A percentile compares a stretch with the other conserved stretches of the same genome.
Evolutionary conservation across 2,797 vertebrate genomes (phyloP).

Genomic region (Chaetodon trifasciatus): DNA sequence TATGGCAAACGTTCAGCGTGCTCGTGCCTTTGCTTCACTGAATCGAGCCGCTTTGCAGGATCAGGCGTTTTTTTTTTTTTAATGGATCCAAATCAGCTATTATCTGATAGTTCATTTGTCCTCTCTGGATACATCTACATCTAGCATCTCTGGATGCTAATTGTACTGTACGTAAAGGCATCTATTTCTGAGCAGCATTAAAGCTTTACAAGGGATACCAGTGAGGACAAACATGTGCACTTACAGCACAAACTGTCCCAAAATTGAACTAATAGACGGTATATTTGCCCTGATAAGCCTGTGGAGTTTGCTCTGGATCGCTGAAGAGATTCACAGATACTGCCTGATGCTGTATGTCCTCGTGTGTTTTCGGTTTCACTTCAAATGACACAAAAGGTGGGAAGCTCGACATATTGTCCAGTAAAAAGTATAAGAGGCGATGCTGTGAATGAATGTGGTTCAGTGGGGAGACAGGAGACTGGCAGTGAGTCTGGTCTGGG

Average conservation of each 20-base stretch:
- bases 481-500: constrained; percentile 28
- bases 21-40: not conserved
- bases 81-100: not conserved
- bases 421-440: not conserved
- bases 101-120: not conserved
- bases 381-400: not conserved
- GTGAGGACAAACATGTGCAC: not conserved
- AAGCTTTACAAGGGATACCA: too few relatives aligned
- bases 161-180: too few relatives aligned
- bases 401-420: not conserved
- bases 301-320: too few relatives aligned
- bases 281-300: not conserved
- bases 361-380: not conserved
- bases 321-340: not conserved
- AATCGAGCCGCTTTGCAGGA: too few relatives aligned
- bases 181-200: too few relatives aligned
- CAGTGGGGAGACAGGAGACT: constrained; percentile 23
- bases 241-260: not conserved
- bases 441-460: constrained; percentile 40
- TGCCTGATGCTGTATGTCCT: not conserved
- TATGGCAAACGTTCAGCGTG: too few relatives aligned
- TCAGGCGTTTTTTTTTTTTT: too few relatives aligned
- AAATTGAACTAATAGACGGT: not conserved
- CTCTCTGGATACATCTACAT: not conserved
- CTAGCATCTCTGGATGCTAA: too few relatives aligned